A percentile compares a stretch with the other conserved stretches of the same genome.
Evolutionary conservation across 2,113 vertebrate genomes (phyloP).

Genomic region (Lipotes vexillifer): DNA sequence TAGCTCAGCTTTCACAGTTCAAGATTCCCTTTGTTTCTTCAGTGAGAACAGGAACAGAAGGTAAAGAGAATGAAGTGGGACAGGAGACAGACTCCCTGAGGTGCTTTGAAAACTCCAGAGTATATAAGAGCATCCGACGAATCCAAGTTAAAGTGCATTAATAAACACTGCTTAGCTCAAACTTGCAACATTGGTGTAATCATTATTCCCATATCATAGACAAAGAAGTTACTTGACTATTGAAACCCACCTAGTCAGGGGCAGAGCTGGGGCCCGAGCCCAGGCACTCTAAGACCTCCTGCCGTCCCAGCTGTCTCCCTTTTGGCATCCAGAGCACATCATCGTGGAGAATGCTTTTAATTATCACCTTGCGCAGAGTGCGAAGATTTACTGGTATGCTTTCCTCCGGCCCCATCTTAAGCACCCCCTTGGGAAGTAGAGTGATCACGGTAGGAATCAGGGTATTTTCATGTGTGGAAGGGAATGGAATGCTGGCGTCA

Average conservation of each 20-base stretch:
- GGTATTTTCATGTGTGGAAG: constrained; percentile 49
- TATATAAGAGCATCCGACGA: neutral
- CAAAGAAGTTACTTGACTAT: neutral
- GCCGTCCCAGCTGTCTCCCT: neutral
- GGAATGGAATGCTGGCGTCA: constrained; percentile 64
- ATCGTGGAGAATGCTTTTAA: constrained; percentile 78
- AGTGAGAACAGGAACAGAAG: neutral
- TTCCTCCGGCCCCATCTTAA: constrained; percentile 59
- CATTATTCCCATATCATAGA: neutral
- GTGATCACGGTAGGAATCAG: constrained; percentile 71
- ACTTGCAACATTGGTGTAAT: neutral
- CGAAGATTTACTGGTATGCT: constrained; percentile 68
- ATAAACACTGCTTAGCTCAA: neutral
- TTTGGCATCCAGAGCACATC: neutral
- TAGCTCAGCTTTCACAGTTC: neutral
- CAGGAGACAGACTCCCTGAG: neutral
- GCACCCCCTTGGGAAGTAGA: constrained; percentile 57
- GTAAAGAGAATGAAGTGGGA: neutral
- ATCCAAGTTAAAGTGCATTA: neutral
- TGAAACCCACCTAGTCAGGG: neutral
- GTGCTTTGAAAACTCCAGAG: neutral
- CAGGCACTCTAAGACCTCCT: neutral
- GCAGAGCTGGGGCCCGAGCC: neutral
- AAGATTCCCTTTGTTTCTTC: neutral
- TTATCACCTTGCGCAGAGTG: constrained; percentile 76